Conservation (phyloP, 2,888 invertebrate genomes). For the Philonicus albiceps region DNA sequence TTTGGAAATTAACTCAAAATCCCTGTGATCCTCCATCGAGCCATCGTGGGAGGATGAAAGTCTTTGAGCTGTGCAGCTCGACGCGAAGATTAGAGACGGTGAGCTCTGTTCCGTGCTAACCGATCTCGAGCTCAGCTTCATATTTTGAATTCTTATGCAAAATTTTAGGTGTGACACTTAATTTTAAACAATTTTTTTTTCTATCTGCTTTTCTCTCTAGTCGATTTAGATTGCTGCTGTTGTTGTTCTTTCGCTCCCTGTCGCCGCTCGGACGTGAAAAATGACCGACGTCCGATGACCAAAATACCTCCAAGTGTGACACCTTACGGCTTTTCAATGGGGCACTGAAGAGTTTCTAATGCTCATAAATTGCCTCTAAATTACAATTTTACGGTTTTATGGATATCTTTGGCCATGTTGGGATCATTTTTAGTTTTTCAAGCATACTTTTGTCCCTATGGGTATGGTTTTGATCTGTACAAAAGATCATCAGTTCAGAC, state of each 20-base stretch:
- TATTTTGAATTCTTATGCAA: constrained; percentile 40
- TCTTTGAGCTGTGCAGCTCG: background rate
- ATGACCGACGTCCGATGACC: background rate
- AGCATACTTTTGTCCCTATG: background rate
- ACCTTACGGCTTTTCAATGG: constrained; percentile 17
- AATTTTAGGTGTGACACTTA: constrained; percentile 40
- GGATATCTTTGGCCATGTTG: background rate
- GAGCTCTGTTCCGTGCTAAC: background rate
- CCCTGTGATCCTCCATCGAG: background rate
- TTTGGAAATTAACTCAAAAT: background rate
- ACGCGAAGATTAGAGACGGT: background rate
- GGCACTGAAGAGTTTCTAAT: constrained; percentile 18
- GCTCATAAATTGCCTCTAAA: constrained; percentile 34
- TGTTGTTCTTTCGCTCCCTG: background rate
- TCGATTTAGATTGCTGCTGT: background rate
- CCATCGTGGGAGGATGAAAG: constrained; percentile 7
- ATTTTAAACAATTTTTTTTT: constrained; percentile 27
- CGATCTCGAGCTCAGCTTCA: background rate
- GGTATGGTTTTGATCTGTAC: background rate
- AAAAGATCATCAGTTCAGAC: background rate
- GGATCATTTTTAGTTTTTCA: background rate
- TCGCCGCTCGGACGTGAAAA: background rate
- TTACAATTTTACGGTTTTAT: constrained; percentile 27
- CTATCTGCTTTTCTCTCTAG: background rate
- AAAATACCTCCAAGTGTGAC: constrained; percentile 13